Base-by-base conservation (phyloP, 2,888 invertebrate genomes). In the Ditylenchus weischeri region DNA sequence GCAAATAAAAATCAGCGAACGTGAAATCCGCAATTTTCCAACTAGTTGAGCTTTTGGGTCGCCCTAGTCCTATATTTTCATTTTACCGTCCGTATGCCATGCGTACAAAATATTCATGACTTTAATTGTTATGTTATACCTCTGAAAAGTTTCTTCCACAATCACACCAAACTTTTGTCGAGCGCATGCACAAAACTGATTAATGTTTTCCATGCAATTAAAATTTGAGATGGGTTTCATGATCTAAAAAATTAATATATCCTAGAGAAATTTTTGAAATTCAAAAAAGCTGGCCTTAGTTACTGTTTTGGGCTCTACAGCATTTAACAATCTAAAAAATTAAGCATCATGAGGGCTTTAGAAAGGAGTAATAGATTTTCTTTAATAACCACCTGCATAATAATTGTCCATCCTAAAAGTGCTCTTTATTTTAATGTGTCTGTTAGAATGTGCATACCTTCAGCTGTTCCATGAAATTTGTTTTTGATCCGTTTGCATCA, bases 131-230 rank as follows among this genome's bases (percentile, higher is more conserved):
- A 43, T 43, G 15, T 43, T 15, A 10, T 43, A 43, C 43, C 43
- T 94, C 85, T 95, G 94, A 89, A 96, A 96, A 54, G 91, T 90
- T 86, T 96, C 95, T 54, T 77, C 78, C 59, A 68, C 76, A n/a
- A 92, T 91, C 5, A 96, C 93, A 43, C 95, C 95, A 72, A 93
- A 87, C 65, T 87, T 88, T 15, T 43, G 43, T 83, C 88, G 89
- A 63, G 90, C 91, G 8, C 89, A 89, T 36, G 57, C 65, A 75
- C 89, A 90, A 70, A 93, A 95, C n/a, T 90, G 90, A 84, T 92
- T 92, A 78, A 95, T 94, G 84, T 95, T 95, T 86, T 95, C 95
- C 94, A 95, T 94, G 85, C 93, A 93, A 84, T 70, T 70, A 86
- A 94, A 95, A 67, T 91, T 92, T 89, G 92, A 90, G 82, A 89